Evolutionary conservation across 2,888 invertebrate species (phyloP), one percentile per base, ranked within the genome.

Genomic region (Tetramorium bicarinatum): DNA sequence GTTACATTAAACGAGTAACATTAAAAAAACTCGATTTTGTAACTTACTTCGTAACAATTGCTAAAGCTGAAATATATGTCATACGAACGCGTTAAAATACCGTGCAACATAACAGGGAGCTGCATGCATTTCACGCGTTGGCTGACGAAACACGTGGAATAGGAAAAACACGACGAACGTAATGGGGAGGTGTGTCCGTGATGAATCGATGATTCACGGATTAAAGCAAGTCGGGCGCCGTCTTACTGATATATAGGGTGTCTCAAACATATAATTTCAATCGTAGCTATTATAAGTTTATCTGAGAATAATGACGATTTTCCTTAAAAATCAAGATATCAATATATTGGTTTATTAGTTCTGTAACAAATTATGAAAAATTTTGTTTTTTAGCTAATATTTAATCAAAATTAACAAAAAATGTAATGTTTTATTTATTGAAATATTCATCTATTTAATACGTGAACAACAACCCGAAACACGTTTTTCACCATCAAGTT

Each of bases 191-290:
- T 77, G 86, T 85, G 72, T 66, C 85, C 83, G 80, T 75, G 76
- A 74, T 66, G 77, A 85, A 87, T 87, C 72, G 82, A 85, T 87
- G 85, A 87, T 85, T 87, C 85, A 85, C 61, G 83, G 72, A 34
- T 87, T 80, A 76, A 85, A 76, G 79, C 69, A 61, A 54, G 52
- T 44, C 69, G 49, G 75, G 64, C 75, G 66, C 64, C 84, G 71
- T 84, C 71, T 76, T 81, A 38, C 38, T 74, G 69, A 71, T 76
- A 41, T 80, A 80, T 13, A 56, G 72, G 72, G 72, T 80, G 79
- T 80, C 47, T 72, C 72, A 49, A n/a, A 21, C 15, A 25, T 47
- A 59, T 47, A 18, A 47, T 66, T 59, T 59, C 29, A 44, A 38
- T 9, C 21, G 21, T 11, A 47, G 15, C 2, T 34, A 2, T 8